Percentiles rank a stretch among this genome's conserved stretches.
These are phyloP conservation scores for Drosophila pachea DNA, from an alignment of 1,140 invertebrate species.

Conservation along the genomic window DNA sequence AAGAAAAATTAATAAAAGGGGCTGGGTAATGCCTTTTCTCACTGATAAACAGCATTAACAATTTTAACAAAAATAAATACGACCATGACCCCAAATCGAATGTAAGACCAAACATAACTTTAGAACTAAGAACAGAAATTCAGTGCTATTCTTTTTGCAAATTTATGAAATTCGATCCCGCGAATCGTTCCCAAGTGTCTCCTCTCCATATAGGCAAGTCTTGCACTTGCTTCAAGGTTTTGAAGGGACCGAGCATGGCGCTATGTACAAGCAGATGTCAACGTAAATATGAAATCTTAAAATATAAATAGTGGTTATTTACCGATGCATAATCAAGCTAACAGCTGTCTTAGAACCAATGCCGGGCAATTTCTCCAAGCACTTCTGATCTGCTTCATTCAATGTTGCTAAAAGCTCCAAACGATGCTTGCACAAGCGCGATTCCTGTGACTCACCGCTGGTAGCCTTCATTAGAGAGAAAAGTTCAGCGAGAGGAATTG, in stretches of 20 bases:
- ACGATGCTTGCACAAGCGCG: constrained; percentile 7
- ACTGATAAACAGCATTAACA: too few relatives aligned
- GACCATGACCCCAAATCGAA: too few relatives aligned
- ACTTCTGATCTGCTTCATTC: constrained; percentile 38
- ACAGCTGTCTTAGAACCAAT: constrained; percentile 54
- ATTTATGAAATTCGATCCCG: too few relatives aligned
- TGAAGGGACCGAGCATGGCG: constrained; percentile 39
- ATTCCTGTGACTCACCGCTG: not conserved
- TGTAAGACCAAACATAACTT: too few relatives aligned
- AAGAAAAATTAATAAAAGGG: too few relatives aligned
- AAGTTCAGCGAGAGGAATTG: not conserved
- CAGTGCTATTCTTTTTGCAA: too few relatives aligned
- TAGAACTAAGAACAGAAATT: too few relatives aligned
- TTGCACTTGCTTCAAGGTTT: constrained; percentile 32
- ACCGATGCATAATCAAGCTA: constrained; percentile 45
- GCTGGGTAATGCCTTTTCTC: too few relatives aligned
- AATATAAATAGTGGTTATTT: not conserved
- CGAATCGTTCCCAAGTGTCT: constrained; percentile 44
- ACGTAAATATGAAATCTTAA: not conserved
- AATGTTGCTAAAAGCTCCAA: constrained; percentile 27
- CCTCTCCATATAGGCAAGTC: constrained; percentile 48
- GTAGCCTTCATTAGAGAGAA: not conserved
- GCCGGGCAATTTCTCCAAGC: constrained; percentile 42
- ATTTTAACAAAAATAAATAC: too few relatives aligned
- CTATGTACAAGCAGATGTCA: not conserved